Percentiles rank a stretch among this genome's conserved stretches.
phyloP scores from a whole-genome alignment of 2,888 invertebrate genomes.

The Sphaerophoria rueppellii region DNA sequence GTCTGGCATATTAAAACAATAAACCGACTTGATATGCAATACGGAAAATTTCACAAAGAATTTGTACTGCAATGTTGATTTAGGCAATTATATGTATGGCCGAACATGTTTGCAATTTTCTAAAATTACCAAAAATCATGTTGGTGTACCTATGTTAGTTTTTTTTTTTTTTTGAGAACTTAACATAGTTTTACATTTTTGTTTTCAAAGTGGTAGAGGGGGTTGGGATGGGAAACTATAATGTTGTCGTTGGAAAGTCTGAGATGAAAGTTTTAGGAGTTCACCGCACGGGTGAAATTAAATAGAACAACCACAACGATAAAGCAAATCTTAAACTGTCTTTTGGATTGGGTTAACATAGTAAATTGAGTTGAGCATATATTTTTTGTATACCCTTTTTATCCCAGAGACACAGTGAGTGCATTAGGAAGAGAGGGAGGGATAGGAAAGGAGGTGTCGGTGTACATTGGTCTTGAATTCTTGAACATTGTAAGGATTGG shows the following conservation, averaged over 20 bases:
- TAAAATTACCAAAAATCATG: constrained; percentile 16
- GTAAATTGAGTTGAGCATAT: too few relatives aligned
- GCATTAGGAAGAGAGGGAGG: too few relatives aligned
- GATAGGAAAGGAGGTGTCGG: too few relatives aligned
- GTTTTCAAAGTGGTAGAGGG: background rate
- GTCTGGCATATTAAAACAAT: constrained; percentile 70
- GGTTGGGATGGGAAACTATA: background rate
- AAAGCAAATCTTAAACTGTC: too few relatives aligned
- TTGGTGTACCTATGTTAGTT: background rate
- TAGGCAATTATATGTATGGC: constrained; percentile 39
- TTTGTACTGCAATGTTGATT: constrained; percentile 66
- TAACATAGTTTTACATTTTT: background rate
- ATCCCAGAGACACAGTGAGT: too few relatives aligned
- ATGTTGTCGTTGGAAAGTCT: background rate
- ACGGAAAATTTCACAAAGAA: constrained; percentile 63
- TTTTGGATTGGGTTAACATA: too few relatives aligned
- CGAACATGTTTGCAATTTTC: constrained; percentile 27
- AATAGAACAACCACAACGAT: background rate
- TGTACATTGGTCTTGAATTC: too few relatives aligned
- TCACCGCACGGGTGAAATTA: background rate
- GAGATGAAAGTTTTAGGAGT: background rate
- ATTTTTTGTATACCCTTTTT: too few relatives aligned
- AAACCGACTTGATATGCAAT: constrained; percentile 70
- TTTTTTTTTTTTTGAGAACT: background rate
- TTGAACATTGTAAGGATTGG: too few relatives aligned